Percentiles rank a stretch among this genome's conserved stretches.
phyloP scores from a whole-genome alignment of 2,797 vertebrate genomes.

The Acropternis orthonyx region DNA sequence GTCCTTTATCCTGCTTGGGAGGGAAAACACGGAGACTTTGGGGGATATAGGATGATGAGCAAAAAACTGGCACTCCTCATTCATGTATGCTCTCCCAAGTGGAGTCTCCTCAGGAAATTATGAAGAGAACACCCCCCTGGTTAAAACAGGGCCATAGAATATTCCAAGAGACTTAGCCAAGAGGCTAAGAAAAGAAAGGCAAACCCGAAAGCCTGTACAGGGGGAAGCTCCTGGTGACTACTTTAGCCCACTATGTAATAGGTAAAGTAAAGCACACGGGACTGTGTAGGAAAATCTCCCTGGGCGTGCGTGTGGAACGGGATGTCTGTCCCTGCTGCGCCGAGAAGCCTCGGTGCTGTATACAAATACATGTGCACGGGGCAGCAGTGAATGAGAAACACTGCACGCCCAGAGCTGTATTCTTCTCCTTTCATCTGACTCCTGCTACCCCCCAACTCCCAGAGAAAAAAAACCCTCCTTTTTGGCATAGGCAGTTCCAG shows the following conservation, averaged over 20 bases:
- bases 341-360: background rate
- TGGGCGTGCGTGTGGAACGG: background rate
- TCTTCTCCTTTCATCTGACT: background rate
- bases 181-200: slow-evolving; percentile 21
- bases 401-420: background rate
- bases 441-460: background rate
- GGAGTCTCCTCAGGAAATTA: slow-evolving; percentile 7
- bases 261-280: background rate
- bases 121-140: background rate
- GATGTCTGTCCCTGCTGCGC: background rate
- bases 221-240: background rate
- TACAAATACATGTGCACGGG: background rate
- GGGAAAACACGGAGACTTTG: background rate
- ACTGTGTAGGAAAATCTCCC: slow-evolving; percentile 10
- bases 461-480: background rate
- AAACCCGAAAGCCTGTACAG: background rate
- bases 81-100: background rate
- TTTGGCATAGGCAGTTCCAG: background rate
- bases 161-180: background rate
- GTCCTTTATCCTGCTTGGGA: background rate
- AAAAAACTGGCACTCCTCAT: background rate
- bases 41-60: background rate
- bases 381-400: background rate
- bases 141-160: background rate
- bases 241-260: background rate